Percentiles rank a stretch among this genome's conserved stretches.
Conservation (phyloP, 2,888 invertebrate species). For the Callimorpha dominula region DNA sequence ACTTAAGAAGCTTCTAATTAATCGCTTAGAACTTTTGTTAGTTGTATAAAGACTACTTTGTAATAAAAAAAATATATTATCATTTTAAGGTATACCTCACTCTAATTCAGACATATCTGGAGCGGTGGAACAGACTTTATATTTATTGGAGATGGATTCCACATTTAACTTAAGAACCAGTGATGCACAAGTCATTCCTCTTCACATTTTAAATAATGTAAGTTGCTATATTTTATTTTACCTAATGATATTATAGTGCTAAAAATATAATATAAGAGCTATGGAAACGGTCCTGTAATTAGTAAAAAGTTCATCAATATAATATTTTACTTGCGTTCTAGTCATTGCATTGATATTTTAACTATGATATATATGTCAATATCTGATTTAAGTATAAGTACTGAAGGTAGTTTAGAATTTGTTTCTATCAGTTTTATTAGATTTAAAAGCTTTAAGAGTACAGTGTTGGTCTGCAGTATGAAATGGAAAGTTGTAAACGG, state of each 20-base stretch:
- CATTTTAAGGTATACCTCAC: slow-evolving; percentile 7
- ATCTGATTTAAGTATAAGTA: too few species aligned
- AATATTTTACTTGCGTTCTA: neutral
- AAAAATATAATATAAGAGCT: neutral
- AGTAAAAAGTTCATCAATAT: neutral
- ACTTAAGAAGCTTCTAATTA: neutral
- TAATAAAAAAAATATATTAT: slow-evolving; percentile 26
- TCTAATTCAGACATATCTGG: slow-evolving; percentile 10
- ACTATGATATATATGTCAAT: too few species aligned
- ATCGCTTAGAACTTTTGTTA: neutral
- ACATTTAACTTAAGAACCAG: slow-evolving; percentile 29
- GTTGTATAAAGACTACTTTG: neutral
- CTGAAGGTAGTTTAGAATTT: neutral
- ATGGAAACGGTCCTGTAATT: neutral
- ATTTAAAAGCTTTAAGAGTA: too few species aligned
- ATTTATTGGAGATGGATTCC: slow-evolving; percentile 50
- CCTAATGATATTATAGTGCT: neutral
- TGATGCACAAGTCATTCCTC: slow-evolving; percentile 65
- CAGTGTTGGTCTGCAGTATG: too few species aligned
- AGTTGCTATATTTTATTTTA: slow-evolving; percentile 18
- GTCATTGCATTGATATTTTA: neutral
- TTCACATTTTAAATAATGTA: slow-evolving; percentile 65
- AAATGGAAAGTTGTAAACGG: too few species aligned
- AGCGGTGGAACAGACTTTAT: slow-evolving; percentile 38
- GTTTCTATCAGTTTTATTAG: neutral